These are phyloP conservation scores for Amazona finschi DNA, from an alignment of 2,797 vertebrate species.

Conservation along the genomic window DNA sequence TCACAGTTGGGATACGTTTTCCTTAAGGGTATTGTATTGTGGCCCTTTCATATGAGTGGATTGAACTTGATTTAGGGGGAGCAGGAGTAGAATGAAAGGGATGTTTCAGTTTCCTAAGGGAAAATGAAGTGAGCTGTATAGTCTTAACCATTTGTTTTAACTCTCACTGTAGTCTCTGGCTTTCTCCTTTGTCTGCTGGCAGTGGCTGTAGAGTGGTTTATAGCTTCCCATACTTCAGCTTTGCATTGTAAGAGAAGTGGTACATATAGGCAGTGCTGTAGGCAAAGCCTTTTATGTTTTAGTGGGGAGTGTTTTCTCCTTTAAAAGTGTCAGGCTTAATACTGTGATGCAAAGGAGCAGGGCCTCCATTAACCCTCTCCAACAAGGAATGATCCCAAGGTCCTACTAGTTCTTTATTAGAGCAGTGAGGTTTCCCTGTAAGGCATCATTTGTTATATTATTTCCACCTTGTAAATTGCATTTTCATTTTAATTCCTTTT, in stretches of 20 bases:
- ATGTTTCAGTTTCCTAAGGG: slow-evolving; percentile 55
- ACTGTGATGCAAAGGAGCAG: slow-evolving; percentile 42
- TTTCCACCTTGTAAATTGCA: slow-evolving; percentile 52
- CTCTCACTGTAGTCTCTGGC: slow-evolving; percentile 1
- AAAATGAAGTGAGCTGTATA: slow-evolving; percentile 32
- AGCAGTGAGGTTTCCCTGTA: slow-evolving; percentile 41
- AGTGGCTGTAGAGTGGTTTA: slow-evolving; percentile 35
- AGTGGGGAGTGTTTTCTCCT: slow-evolving; percentile 35
- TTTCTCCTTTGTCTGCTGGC: slow-evolving; percentile 36
- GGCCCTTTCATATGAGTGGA: slow-evolving; percentile 23
- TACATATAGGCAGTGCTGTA: slow-evolving; percentile 23
- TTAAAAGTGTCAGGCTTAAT: slow-evolving; percentile 54
- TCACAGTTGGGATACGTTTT: slow-evolving; percentile 14
- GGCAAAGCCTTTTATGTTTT: slow-evolving; percentile 47
- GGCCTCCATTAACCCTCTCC: slow-evolving; percentile 54
- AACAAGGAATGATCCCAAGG: slow-evolving; percentile 9
- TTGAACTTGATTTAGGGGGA: slow-evolving; percentile 52
- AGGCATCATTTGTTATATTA: slow-evolving; percentile 56
- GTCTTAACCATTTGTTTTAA: slow-evolving; percentile 35
- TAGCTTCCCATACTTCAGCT: slow-evolving; percentile 31
- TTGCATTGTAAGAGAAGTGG: neutral
- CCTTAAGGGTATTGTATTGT: slow-evolving; percentile 35
- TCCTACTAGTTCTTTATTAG: slow-evolving; percentile 49
- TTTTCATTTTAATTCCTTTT: neutral
- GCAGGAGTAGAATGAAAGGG: slow-evolving; percentile 32